Evolutionary conservation across 2,888 invertebrate species (phyloP), one percentile per base, ranked within the genome.

Genomic region (Tetragonisca angustula): DNA sequence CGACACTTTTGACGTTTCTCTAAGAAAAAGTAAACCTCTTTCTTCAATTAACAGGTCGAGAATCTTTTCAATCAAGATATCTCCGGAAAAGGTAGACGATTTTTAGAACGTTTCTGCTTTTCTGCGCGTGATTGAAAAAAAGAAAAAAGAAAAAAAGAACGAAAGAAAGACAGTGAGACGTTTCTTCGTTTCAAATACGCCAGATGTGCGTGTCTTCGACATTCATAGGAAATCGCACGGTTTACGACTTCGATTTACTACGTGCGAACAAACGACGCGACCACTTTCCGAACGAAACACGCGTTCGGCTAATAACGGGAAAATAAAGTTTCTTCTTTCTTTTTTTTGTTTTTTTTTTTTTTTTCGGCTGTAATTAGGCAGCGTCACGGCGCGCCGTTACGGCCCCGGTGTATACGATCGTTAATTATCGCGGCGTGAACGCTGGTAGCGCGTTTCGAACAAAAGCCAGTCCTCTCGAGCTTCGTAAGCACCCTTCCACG

Each of bases 361-460:
- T 59, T 59, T 59, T 59, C 71, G 65, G 68, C 36, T 15, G 64
- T 27, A 82, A 81, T 82, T 82, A 82, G 15, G 43, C 43, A 52
- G 52, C 81, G 69, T 70, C 70, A 74, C 52, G 69, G n/a, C 56
- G 56, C n/a, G 56, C 52, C 59, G 43, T n/a, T 32, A 50, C 77
- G 71, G 65, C 54, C 52, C 49, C 74, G n/a, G n/a, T 62, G 49
- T 61, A n/a, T n/a, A 75, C 61, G 79, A 54, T 50, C 73, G 80
- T 81, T 74, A 82, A 82, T 82, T 70, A 82, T 81, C 56, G 49
- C 49, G 21, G 54, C 52, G n/a, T 36, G 27, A n/a, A 50, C 43
- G 24, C 68, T 27, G 59, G 56, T 56, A 27, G 62, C 65, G 27
- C 43, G 76, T 69, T 59, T 32, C 62, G 50, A 73, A 50, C 56